These are phyloP conservation scores for Thamnophis sirtalis DNA, from an alignment of 2,113 vertebrate genomes.

Conservation along the genomic window DNA sequence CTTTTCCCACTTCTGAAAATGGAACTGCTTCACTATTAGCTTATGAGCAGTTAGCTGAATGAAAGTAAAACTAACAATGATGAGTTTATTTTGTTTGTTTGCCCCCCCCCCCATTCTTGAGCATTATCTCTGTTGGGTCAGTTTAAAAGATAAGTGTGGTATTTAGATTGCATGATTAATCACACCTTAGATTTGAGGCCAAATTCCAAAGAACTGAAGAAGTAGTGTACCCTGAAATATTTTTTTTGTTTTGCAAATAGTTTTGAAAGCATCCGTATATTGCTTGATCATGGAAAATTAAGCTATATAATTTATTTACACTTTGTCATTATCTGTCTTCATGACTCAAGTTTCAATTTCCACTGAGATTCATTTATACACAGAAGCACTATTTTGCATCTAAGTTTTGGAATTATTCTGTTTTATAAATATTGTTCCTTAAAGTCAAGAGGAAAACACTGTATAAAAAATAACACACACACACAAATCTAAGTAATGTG, in stretches of 20 bases:
- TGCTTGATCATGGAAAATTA: background rate
- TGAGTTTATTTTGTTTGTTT: background rate
- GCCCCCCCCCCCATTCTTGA: background rate
- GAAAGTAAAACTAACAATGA: background rate
- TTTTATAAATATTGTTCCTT: background rate
- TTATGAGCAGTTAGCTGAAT: background rate
- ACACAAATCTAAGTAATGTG: background rate
- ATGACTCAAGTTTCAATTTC: background rate
- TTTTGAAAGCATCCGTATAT: background rate
- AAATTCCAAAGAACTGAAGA: background rate
- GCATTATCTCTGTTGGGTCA: background rate
- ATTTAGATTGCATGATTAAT: background rate
- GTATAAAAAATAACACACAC: background rate
- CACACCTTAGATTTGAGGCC: background rate
- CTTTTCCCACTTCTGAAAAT: background rate
- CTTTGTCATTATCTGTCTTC: background rate
- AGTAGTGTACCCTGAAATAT: background rate
- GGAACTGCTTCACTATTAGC: background rate
- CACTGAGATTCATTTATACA: background rate
- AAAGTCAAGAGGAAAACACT: background rate
- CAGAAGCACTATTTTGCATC: background rate
- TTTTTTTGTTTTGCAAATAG: background rate
- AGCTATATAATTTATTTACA: background rate
- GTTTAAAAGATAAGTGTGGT: background rate
- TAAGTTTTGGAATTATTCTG: background rate